Percentiles rank a stretch among this genome's conserved stretches.
These are phyloP conservation scores for Cecidostiba fungosa DNA, from an alignment of 2,888 invertebrate genomes.

Conservation along the genomic window DNA sequence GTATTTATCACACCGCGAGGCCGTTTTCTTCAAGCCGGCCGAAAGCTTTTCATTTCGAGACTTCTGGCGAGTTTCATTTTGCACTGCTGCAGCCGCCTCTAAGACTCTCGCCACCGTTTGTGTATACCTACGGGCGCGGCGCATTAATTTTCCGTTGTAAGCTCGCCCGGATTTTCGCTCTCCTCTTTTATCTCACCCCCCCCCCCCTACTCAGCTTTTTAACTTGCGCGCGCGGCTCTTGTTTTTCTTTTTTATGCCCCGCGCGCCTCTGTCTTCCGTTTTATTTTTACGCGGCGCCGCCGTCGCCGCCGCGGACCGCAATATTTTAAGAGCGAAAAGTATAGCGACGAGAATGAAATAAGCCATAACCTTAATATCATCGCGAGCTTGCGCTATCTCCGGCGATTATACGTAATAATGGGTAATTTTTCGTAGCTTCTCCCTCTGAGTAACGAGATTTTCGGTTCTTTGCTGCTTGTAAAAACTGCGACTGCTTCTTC, in stretches of 20 bases:
- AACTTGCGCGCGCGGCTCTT: constrained; percentile 36
- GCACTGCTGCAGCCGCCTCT: constrained; percentile 9
- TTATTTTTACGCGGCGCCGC: constrained; percentile 39
- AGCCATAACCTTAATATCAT: constrained; percentile 53
- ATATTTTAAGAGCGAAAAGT: constrained; percentile 56
- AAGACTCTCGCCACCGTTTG: constrained; percentile 48
- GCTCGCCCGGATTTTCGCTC: constrained; percentile 54
- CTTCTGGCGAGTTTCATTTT: constrained; percentile 62
- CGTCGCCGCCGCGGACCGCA: too few relatives aligned
- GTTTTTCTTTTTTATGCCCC: too few relatives aligned
- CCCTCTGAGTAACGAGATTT: constrained; percentile 34
- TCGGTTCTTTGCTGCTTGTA: constrained; percentile 29
- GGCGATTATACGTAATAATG: neutral
- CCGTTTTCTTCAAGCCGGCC: constrained; percentile 29
- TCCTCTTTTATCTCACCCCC: constrained; percentile 48
- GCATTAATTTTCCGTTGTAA: constrained; percentile 61
- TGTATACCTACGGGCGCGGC: constrained; percentile 5
- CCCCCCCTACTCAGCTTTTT: constrained; percentile 26
- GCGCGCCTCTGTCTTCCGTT: constrained; percentile 18
- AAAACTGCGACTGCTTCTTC: constrained; percentile 35
- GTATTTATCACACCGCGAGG: constrained; percentile 69
- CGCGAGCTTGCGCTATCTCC: constrained; percentile 29
- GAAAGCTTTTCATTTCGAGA: constrained; percentile 61
- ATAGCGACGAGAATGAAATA: constrained; percentile 43
- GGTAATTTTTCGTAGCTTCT: constrained; percentile 5